Conservation (phyloP, 2,888 invertebrate species). For the Cyaniris semiargus region DNA sequence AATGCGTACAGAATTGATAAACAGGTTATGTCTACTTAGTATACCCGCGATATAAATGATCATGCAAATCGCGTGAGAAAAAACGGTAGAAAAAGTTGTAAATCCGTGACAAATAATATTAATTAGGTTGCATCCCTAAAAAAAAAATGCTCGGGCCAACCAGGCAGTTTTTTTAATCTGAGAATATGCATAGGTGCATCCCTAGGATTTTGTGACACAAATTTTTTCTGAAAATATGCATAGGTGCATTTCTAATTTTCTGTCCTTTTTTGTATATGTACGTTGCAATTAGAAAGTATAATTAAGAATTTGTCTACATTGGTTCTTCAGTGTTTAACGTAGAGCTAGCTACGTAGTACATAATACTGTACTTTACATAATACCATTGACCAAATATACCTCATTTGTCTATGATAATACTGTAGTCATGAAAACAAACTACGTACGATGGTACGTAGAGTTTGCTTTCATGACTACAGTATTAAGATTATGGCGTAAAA, state of each 20-base stretch:
- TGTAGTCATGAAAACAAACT: too few relatives aligned
- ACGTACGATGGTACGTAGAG: too few relatives aligned
- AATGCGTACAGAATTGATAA: conserved; percentile 64
- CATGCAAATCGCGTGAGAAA: conserved; percentile 71
- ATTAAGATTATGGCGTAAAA: too few relatives aligned
- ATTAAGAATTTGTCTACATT: too few relatives aligned
- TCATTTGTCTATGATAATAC: too few relatives aligned
- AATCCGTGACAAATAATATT: conserved; percentile 24
- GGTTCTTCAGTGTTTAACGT: too few relatives aligned
- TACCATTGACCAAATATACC: too few relatives aligned
- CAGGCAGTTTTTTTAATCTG: neutral
- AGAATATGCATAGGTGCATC: neutral
- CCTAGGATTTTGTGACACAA: neutral
- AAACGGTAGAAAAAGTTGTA: conserved; percentile 44
- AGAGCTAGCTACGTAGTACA: too few relatives aligned
- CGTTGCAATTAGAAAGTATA: too few relatives aligned
- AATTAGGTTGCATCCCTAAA: conserved; percentile 17
- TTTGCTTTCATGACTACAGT: too few relatives aligned
- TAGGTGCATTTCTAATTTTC: neutral
- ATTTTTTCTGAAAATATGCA: neutral
- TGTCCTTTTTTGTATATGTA: too few relatives aligned
- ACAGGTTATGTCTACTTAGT: conserved; percentile 75
- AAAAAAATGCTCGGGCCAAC: neutral
- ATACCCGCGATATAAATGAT: conserved; percentile 62
- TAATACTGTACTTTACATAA: too few relatives aligned